Conservation (phyloP, 2,797 vertebrate genomes). For the Balearica regulorum region DNA sequence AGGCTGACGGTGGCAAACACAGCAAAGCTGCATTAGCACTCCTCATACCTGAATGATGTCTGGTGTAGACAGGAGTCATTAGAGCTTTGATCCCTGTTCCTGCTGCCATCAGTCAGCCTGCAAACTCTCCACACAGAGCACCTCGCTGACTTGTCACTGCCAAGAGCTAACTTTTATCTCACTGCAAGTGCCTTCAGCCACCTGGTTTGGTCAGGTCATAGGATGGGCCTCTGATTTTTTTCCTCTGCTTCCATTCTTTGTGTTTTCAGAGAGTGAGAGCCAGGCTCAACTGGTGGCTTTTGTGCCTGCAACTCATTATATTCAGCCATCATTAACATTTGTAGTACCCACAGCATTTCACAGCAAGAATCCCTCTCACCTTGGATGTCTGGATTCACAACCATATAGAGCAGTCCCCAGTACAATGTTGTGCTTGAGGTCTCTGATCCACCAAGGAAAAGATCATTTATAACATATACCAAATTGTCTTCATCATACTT, state of each 20-base stretch:
- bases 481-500: conserved; percentile 65
- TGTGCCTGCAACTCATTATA: neutral
- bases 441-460: conserved; percentile 63
- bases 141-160: neutral
- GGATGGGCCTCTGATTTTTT: neutral
- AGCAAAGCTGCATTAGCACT: neutral
- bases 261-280: neutral
- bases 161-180: neutral
- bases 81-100: neutral
- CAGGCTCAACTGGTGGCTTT: neutral
- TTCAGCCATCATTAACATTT: neutral
- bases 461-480: conserved; percentile 48
- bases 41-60: neutral
- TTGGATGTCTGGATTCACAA: conserved; percentile 37
- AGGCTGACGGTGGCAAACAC: neutral
- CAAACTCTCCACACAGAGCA: neutral
- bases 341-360: neutral
- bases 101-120: neutral
- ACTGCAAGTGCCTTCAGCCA: neutral
- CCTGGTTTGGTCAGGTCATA: neutral
- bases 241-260: neutral
- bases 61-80: neutral
- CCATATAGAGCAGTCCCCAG: conserved; percentile 58
- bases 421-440: conserved; percentile 53
- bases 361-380: conserved; percentile 8